These are phyloP conservation scores for Leptodactylus fallax DNA, from an alignment of 2,797 vertebrate genomes.

Conservation along the genomic window DNA sequence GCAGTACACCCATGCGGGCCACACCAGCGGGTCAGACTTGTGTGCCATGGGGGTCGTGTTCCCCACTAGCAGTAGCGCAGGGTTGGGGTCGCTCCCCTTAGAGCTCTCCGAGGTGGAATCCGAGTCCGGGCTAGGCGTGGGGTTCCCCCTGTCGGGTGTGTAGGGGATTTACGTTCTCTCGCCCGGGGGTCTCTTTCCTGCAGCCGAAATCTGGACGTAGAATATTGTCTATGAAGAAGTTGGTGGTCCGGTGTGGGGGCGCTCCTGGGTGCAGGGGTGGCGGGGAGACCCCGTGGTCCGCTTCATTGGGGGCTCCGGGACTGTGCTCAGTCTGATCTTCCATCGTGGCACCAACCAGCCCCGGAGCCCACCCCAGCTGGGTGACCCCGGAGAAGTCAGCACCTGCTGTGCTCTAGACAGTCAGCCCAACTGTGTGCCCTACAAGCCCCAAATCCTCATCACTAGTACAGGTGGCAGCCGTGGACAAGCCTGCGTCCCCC, in stretches of 20 bases:
- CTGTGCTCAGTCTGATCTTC: slow-evolving; percentile 78
- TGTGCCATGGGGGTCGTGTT: slow-evolving; percentile 79
- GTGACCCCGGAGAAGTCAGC: slow-evolving; percentile 10
- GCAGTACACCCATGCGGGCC: slow-evolving; percentile 98
- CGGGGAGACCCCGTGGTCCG: slow-evolving; percentile 79
- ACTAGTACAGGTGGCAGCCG: not conserved
- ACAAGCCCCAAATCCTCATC: not conserved
- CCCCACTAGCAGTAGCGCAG: slow-evolving; percentile 84
- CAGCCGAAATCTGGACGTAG: slow-evolving; percentile 95
- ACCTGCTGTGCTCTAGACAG: not conserved
- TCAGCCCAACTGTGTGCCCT: not conserved
- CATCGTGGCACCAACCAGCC: slow-evolving; percentile 70
- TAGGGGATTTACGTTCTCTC: slow-evolving; percentile 87
- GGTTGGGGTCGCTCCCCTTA: slow-evolving; percentile 84
- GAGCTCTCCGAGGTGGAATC: slow-evolving; percentile 89
- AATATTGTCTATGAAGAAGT: slow-evolving; percentile 98
- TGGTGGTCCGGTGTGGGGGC: slow-evolving; percentile 90
- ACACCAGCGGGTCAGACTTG: slow-evolving; percentile 87
- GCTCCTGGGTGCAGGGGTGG: slow-evolving; percentile 79
- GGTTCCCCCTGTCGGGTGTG: slow-evolving; percentile 80
- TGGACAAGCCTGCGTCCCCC: too few relatives aligned
- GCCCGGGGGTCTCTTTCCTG: slow-evolving; percentile 87
- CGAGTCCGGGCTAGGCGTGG: slow-evolving; percentile 85
- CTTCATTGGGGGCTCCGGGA: slow-evolving; percentile 74
- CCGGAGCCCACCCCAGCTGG: slow-evolving; percentile 10